These are phyloP conservation scores for Ceyx margarethae DNA, from an alignment of 2,113 vertebrate genomes.

Conservation along the genomic window DNA sequence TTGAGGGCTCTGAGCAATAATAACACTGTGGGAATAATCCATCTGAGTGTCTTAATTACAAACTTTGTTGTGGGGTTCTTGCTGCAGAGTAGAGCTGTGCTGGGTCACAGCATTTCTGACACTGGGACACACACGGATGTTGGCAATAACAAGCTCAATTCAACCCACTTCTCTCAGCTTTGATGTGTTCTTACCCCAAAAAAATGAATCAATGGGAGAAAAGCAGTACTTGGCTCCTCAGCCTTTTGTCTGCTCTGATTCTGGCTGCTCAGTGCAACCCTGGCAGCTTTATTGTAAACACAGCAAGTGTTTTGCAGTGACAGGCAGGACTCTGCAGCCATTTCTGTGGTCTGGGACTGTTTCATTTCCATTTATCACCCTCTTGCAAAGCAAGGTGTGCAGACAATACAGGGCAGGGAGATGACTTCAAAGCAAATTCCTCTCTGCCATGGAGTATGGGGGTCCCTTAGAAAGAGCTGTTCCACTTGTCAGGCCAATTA, in stretches of 20 bases:
- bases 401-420: constrained; percentile 10
- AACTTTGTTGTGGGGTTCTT: neutral
- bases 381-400: constrained; percentile 27
- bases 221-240: neutral
- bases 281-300: neutral
- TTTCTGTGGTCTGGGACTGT: neutral
- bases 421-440: constrained; percentile 28
- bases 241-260: neutral
- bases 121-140: neutral
- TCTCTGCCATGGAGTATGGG: neutral
- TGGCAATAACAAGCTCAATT: neutral
- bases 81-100: neutral
- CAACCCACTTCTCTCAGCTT: neutral
- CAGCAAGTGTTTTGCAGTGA: neutral
- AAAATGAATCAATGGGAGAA: neutral
- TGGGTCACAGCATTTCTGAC: neutral
- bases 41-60: neutral
- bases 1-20: neutral
- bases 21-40: neutral
- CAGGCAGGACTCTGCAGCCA: neutral
- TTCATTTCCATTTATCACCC: constrained; percentile 19
- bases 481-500: constrained; percentile 51
- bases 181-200: neutral
- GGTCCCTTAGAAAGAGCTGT: neutral
- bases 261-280: neutral